phyloP scores from a whole-genome alignment of 2,888 invertebrate genomes.

The Drosophila recens region DNA sequence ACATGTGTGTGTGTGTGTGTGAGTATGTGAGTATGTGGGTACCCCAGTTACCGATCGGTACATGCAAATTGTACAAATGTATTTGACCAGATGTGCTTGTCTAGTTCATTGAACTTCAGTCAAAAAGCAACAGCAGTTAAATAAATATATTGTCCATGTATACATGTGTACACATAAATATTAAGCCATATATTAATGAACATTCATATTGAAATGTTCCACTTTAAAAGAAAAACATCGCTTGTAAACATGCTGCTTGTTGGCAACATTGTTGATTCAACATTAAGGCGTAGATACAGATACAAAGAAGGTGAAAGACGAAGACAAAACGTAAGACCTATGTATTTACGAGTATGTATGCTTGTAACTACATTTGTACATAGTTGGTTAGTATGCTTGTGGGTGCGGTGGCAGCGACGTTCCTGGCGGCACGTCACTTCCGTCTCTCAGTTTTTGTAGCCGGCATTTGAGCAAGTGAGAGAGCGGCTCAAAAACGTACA shows the following conservation, averaged over 20 bases:
- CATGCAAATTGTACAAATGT: slow-evolving; percentile 25
- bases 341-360: slow-evolving; percentile 5
- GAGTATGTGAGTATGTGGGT: slow-evolving; percentile 11
- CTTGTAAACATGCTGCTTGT: neutral
- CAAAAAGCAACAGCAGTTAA: slow-evolving; percentile 12
- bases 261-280: slow-evolving; percentile 51
- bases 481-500: slow-evolving; percentile 31
- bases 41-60: slow-evolving; percentile 57
- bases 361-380: slow-evolving; percentile 9
- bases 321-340: slow-evolving; percentile 5
- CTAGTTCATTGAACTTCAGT: slow-evolving; percentile 61
- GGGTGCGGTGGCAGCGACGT: slow-evolving; percentile 59
- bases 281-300: slow-evolving; percentile 13
- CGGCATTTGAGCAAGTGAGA: slow-evolving; percentile 55
- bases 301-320: slow-evolving; percentile 11
- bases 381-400: slow-evolving; percentile 37
- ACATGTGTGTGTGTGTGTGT: slow-evolving; percentile 10
- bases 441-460: slow-evolving; percentile 63
- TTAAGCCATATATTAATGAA: slow-evolving; percentile 1
- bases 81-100: slow-evolving; percentile 68
- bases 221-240: neutral
- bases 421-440: slow-evolving; percentile 60
- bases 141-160: slow-evolving; percentile 1
- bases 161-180: neutral
- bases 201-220: neutral